Conservation (phyloP, 2,113 vertebrate species). For the Isurus oxyrinchus region DNA sequence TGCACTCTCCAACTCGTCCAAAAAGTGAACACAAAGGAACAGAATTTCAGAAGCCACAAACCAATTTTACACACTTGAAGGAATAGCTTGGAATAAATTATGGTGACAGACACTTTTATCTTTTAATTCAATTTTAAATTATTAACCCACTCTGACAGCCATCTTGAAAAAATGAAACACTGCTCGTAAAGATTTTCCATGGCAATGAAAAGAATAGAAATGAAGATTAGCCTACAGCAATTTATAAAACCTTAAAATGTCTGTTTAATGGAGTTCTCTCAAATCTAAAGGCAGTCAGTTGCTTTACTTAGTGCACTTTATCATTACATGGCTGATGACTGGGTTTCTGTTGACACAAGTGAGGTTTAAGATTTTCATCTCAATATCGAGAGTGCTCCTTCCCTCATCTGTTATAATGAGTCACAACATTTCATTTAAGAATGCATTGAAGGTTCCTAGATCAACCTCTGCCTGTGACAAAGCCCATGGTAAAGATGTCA, state of each 20-base stretch:
- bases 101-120: background rate
- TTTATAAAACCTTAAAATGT: slow-evolving; percentile 21
- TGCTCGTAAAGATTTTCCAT: background rate
- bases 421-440: background rate
- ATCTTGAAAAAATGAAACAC: background rate
- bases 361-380: slow-evolving; percentile 11
- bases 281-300: background rate
- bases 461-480: background rate
- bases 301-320: slow-evolving; percentile 12
- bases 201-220: background rate
- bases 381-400: background rate
- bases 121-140: slow-evolving; percentile 4
- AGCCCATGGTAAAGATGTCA: background rate
- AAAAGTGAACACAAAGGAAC: background rate
- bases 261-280: slow-evolving; percentile 27
- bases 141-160: background rate
- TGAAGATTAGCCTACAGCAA: slow-evolving; percentile 14
- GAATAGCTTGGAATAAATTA: background rate
- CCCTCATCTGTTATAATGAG: background rate
- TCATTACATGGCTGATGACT: slow-evolving; percentile 6
- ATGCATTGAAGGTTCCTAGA: background rate
- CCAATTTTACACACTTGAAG: background rate
- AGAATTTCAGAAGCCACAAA: background rate
- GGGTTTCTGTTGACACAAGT: slow-evolving; percentile 1
- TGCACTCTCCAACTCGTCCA: background rate